These are phyloP conservation scores for Cydia fagiglandana DNA, from an alignment of 1,140 invertebrate species.

Conservation along the genomic window DNA sequence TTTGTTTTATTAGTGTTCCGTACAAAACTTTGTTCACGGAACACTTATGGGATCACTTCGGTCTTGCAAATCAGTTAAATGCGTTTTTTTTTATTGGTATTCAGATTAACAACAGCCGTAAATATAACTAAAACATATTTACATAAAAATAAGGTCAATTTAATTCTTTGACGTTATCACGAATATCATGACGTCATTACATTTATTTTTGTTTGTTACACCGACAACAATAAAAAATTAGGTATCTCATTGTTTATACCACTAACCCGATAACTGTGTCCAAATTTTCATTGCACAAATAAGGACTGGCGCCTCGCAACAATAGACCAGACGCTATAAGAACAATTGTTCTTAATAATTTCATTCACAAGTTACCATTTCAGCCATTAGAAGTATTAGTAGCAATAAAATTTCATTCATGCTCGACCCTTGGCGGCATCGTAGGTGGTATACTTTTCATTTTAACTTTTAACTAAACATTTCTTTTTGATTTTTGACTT, in stretches of 20 bases:
- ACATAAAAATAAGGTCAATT: no score
- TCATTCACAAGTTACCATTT: slow-evolving; percentile 32
- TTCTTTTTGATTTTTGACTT: background rate
- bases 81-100: no score
- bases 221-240: slow-evolving; percentile 2
- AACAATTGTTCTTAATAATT: slow-evolving; percentile 28
- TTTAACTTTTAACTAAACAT: background rate
- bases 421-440: background rate
- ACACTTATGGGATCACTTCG: no score
- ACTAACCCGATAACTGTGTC: background rate
- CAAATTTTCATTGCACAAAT: background rate
- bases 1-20: no score
- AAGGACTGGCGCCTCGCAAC: slow-evolving; percentile 6
- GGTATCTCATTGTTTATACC: background rate
- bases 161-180: background rate
- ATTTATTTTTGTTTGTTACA: background rate
- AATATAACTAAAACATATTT: no score
- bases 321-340: slow-evolving; percentile 21
- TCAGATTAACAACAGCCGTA: no score
- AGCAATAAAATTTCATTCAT: slow-evolving; percentile 32
- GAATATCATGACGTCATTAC: background rate
- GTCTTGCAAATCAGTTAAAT: no score
- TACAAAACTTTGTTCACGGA: no score
- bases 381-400: slow-evolving; percentile 29
- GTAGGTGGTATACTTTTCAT: slow-evolving; percentile 18